These are phyloP conservation scores for Ochropleura plecta DNA, from an alignment of 2,888 invertebrate genomes.

Conservation along the genomic window DNA sequence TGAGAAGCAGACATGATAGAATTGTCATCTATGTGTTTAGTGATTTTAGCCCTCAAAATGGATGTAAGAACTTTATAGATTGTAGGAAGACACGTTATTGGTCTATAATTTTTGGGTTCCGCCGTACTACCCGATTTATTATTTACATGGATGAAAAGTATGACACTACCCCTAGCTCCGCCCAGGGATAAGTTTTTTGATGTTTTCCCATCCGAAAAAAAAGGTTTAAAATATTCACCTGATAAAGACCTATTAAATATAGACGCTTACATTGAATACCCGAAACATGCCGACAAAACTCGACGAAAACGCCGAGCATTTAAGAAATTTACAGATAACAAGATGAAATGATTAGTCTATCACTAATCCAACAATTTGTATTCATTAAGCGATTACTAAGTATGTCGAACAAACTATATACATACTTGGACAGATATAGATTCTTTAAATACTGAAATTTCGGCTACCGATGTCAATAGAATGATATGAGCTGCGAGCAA, in stretches of 20 bases:
- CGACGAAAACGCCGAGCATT: constrained; percentile 31
- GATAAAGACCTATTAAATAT: background rate
- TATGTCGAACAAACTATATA: constrained; percentile 22
- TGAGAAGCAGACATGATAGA: no score
- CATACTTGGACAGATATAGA: constrained; percentile 24
- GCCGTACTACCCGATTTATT: no score
- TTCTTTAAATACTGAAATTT: constrained; percentile 50
- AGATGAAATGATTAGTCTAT: constrained; percentile 40
- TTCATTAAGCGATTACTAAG: constrained; percentile 44
- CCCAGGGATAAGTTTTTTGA: no score
- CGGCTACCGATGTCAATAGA: constrained; percentile 42
- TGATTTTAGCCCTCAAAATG: no score
- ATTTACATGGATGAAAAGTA: no score
- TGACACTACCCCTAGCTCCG: no score
- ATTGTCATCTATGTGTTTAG: no score
- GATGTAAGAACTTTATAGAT: no score
- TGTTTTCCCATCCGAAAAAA: no score
- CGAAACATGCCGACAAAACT: constrained; percentile 9
- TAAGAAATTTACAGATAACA: constrained; percentile 32
- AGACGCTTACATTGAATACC: constrained; percentile 10
- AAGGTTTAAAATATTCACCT: background rate
- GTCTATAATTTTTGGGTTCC: no score
- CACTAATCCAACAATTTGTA: constrained; percentile 52
- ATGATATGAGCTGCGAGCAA: constrained; percentile 41
- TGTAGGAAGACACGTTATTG: no score